A percentile compares a stretch with the other conserved stretches of the same genome.
phyloP scores from a whole-genome alignment of 2,797 vertebrate species.

The Brotogeris chrysoptera region DNA sequence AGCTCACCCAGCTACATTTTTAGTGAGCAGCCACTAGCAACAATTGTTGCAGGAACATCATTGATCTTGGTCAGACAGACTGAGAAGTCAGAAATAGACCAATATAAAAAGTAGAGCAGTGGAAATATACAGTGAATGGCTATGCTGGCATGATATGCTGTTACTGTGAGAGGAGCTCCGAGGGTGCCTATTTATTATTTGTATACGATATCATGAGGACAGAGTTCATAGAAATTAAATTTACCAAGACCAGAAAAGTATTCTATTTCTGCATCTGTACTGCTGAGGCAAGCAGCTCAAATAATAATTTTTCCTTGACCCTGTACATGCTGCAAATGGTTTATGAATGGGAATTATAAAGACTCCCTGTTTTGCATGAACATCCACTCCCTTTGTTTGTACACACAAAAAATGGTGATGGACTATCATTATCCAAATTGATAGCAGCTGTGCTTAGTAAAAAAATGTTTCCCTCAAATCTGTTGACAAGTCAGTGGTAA shows the following conservation, averaged over 20 bases:
- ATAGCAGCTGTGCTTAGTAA: constrained; percentile 78
- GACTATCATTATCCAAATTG: constrained; percentile 79
- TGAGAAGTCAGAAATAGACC: neutral
- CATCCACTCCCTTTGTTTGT: constrained; percentile 73
- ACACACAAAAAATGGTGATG: constrained; percentile 72
- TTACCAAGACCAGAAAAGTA: constrained; percentile 35
- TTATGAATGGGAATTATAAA: constrained; percentile 61
- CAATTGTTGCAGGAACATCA: neutral
- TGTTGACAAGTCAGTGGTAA: constrained; percentile 68
- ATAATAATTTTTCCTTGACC: constrained; percentile 62
- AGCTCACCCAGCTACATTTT: constrained; percentile 25
- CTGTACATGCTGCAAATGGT: constrained; percentile 36
- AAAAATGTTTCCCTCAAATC: constrained; percentile 68
- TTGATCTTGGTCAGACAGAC: constrained; percentile 8
- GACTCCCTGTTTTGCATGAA: constrained; percentile 47
- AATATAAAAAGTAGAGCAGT: neutral
- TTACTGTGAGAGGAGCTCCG: neutral
- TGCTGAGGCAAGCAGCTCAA: constrained; percentile 53
- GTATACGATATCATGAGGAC: neutral
- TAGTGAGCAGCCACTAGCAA: constrained; percentile 11
- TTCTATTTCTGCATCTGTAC: constrained; percentile 29
- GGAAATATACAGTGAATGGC: neutral
- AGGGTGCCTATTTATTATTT: constrained; percentile 38
- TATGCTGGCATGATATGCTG: neutral
- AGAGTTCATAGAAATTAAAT: constrained; percentile 53